These are phyloP conservation scores for Perithous albicinctus DNA, from an alignment of 2,888 invertebrate genomes.

Conservation along the genomic window DNA sequence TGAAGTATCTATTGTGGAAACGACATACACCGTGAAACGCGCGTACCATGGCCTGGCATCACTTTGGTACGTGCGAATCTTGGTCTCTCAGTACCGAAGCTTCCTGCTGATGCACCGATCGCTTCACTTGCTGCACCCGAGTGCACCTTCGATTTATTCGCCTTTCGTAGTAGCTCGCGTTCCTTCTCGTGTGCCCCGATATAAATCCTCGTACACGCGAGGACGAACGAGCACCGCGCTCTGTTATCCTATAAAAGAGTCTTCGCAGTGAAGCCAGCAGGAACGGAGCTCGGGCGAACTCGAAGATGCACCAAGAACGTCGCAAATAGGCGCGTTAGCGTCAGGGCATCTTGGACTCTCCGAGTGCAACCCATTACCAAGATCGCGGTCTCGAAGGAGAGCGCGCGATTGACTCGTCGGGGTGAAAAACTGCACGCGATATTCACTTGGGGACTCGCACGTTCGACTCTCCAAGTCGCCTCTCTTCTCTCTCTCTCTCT, in stretches of 20 bases:
- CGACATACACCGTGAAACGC: neutral
- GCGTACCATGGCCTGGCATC: neutral
- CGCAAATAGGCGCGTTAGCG: constrained; percentile 64
- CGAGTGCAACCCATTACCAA: constrained; percentile 47
- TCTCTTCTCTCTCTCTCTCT: constrained; percentile 1
- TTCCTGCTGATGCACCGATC: constrained; percentile 53
- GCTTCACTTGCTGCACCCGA: constrained; percentile 33
- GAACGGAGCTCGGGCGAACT: constrained; percentile 14
- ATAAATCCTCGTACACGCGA: constrained; percentile 63
- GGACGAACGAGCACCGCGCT: constrained; percentile 48
- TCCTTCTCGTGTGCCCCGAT: constrained; percentile 53
- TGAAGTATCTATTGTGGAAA: neutral
- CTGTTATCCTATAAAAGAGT: constrained; percentile 53
- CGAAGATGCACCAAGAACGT: constrained; percentile 55
- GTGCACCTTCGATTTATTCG: constrained; percentile 62
- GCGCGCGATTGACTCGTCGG: constrained; percentile 64
- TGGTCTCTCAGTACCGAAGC: constrained; percentile 3
- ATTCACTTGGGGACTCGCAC: constrained; percentile 39
- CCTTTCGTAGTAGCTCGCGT: constrained; percentile 55
- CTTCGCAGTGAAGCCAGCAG: constrained; percentile 10
- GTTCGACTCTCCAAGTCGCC: constrained; percentile 1
- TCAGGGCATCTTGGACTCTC: constrained; percentile 49
- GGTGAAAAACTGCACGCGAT: constrained; percentile 53
- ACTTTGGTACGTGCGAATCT: constrained; percentile 31
- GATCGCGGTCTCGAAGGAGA: constrained; percentile 42